phyloP scores from a whole-genome alignment of 2,797 vertebrate genomes.

The Tympanoctomys barrerae region DNA sequence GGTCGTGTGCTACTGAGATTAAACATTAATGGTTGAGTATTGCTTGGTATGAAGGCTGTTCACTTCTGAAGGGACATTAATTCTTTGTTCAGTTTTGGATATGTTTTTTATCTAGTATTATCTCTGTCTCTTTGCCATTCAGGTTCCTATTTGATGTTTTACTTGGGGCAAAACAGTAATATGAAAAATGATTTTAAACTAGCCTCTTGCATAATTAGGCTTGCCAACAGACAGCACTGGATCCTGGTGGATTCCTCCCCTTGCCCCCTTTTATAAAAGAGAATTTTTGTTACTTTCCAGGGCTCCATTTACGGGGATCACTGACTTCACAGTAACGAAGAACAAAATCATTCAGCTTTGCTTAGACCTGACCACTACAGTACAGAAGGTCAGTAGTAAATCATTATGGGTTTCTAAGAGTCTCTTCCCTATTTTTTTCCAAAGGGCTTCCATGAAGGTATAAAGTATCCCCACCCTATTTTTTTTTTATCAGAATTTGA shows the following conservation, averaged over 20 bases:
- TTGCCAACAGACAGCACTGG: not conserved
- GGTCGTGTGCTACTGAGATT: not conserved
- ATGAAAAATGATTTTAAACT: not conserved
- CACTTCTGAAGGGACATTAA: not conserved
- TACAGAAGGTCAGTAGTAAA: conserved; percentile 95
- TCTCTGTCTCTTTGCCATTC: not conserved
- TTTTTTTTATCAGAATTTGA: not conserved
- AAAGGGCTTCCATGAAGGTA: not conserved
- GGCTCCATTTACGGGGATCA: conserved; percentile 93
- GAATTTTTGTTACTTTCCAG: conserved; percentile 87
- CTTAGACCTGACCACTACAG: conserved; percentile 96
- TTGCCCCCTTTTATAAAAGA: conserved; percentile 61
- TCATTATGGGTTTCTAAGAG: not conserved
- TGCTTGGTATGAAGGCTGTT: not conserved
- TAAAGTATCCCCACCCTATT: not conserved
- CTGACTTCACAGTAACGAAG: conserved; percentile 94
- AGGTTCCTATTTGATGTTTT: not conserved
- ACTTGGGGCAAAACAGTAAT: not conserved
- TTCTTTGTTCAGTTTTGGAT: conserved; percentile 2
- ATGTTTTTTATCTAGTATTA: not conserved
- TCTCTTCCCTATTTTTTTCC: conserved; percentile 32
- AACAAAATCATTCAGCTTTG: conserved; percentile 98
- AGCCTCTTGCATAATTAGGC: not conserved
- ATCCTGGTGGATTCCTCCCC: not conserved
- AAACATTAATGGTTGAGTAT: not conserved